Base-by-base conservation (phyloP, 2,113 vertebrate genomes). In the Nicator chloris region DNA sequence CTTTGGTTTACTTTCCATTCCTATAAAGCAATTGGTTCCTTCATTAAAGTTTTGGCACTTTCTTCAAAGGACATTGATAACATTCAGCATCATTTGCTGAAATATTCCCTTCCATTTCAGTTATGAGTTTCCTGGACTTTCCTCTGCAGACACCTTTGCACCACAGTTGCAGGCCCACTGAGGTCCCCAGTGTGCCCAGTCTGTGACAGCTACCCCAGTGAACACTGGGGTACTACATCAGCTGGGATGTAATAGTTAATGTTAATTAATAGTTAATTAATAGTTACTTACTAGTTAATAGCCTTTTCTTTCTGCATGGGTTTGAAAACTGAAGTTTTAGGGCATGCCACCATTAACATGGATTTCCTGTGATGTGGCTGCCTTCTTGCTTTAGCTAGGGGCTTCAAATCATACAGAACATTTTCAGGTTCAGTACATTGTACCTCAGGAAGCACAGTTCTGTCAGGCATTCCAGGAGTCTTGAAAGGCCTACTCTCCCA, bases 111-210 rank as follows among this genome's bases (percentile, higher is more conserved):
- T 98, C 96, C 14, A 82, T 97, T 77, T 97, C 91, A 20, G 89
- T 91, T 39, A 98, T 96, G 28, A 98, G 65, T 82, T 98, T 98
- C 65, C 87, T 97, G 4, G 98, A 98, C 68, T 97, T 98, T 40
- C 86, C 96, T 19, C 97, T 96, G 84, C 98, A 98, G 68, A 98
- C 72, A 72, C 97, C 95, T 76, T 98, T 79, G 90, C 93, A 71
- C 98, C 97, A 98, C 98, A 98, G 92, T 98, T 98, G 24, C 96
- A 94, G 73, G 40, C 91, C 98, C 98, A 98, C 87, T 98, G 98
- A 37, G 98, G 98, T 39, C 98, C 97, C 98, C 98, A 98, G 35
- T 97, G 97, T 90, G 98, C 97, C 98, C 98, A 98, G 81, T 98
- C 98, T 18, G 98, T 98, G 49, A 98, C 96, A 10, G 97, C 98